phyloP scores from a whole-genome alignment of 2,888 invertebrate species.

The Lobophora halterata region DNA sequence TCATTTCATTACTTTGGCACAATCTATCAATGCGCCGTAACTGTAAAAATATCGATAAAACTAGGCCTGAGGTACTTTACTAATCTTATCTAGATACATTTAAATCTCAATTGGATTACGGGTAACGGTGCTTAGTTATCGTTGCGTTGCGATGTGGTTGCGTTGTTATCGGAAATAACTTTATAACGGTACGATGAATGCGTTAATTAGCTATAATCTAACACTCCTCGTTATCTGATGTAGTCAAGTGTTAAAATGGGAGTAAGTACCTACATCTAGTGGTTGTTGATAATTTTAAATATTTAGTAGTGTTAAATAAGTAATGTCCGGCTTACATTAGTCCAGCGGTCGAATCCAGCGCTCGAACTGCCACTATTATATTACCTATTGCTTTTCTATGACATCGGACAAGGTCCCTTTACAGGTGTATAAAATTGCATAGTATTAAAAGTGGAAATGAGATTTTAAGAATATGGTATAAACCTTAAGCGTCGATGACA shows the following conservation, averaged over 20 bases:
- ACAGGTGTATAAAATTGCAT: too few species aligned
- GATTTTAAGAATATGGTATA: too few species aligned
- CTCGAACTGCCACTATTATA: too few species aligned
- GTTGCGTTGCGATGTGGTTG: constrained; percentile 29
- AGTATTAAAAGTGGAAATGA: too few species aligned
- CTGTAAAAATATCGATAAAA: constrained; percentile 11
- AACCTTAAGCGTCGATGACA: too few species aligned
- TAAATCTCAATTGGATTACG: constrained; percentile 25
- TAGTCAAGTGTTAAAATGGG: constrained; percentile 41
- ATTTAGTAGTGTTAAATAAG: background rate
- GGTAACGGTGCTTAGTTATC: constrained; percentile 32
- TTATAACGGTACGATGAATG: constrained; percentile 39
- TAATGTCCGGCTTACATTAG: too few species aligned
- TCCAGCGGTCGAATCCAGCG: too few species aligned
- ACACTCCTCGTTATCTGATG: constrained; percentile 50
- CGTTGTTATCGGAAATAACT: constrained; percentile 12
- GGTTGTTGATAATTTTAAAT: background rate
- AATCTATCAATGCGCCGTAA: background rate
- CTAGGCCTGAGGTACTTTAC: constrained; percentile 7
- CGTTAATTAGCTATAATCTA: constrained; percentile 41
- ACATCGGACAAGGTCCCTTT: too few species aligned
- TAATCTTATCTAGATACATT: constrained; percentile 23
- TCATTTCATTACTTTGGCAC: background rate
- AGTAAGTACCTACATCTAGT: constrained; percentile 4
- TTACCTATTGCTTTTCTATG: too few species aligned